phyloP scores from a whole-genome alignment of 2,113 vertebrate species.

The Caranx melampygus region DNA sequence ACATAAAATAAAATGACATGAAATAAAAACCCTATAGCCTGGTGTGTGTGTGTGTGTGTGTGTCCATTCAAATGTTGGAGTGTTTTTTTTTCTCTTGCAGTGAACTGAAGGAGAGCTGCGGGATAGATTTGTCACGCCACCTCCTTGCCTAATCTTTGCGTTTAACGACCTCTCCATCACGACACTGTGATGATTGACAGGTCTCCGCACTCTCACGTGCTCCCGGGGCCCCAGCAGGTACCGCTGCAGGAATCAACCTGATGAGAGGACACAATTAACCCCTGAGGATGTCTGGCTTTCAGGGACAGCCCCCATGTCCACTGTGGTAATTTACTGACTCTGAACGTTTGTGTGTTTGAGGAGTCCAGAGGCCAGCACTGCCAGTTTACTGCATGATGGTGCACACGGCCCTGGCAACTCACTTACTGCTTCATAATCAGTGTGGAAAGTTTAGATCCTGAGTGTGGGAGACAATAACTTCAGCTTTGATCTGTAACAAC shows the following conservation, averaged over 20 bases:
- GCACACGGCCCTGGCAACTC: neutral
- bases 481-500: neutral
- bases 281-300: constrained; percentile 30
- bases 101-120: neutral
- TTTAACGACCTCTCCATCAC: constrained; percentile 51
- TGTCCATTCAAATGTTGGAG: neutral
- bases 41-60: neutral
- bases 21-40: neutral
- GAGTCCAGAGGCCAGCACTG: neutral
- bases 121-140: constrained; percentile 24
- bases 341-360: neutral
- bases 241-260: constrained; percentile 22
- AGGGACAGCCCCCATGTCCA: neutral
- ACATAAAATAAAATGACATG: neutral
- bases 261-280: constrained; percentile 53
- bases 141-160: constrained; percentile 45
- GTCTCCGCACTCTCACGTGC: constrained; percentile 22
- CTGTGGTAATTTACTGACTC: neutral
- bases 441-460: neutral
- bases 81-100: neutral
- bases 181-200: constrained; percentile 62
- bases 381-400: neutral
- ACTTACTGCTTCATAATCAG: neutral
- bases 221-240: constrained; percentile 26
- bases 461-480: neutral